Base-by-base conservation (phyloP, 2,797 vertebrate species). In the Dallia pectoralis region DNA sequence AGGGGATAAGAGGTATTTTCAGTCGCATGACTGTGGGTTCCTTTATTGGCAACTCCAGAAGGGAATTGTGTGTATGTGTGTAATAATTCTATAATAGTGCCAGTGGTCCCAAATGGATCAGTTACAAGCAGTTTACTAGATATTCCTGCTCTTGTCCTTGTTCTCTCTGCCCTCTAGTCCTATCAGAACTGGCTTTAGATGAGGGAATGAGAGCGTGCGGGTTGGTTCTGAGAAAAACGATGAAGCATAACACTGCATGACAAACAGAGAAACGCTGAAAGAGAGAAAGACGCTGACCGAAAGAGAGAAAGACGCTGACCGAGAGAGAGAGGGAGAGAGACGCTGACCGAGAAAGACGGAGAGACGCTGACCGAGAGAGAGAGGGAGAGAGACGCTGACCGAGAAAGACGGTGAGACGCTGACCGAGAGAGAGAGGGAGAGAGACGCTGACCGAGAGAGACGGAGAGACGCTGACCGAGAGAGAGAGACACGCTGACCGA, bases 1-100 rank as follows among this genome's bases (percentile, higher is more conserved):
- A 48, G 22, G 74, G 75, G 27, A 14, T n/a, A 81, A 74, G 74
- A 83, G 77, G 81, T 79, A 87, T 87, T 70, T 59, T 79, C 4
- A 70, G 80, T 86, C 83, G 82, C 78, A 83, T 84, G 87, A 83
- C 77, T 47, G 47, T 72, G 74, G 59, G 22, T 53, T 69, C 67
- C 74, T 63, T 79, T 74, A 72, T 74, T 86, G 76, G 82, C 75
- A 85, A 32, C 74, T 74, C 79, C 70, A 69, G 71, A 74, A 70
- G 79, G 77, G 82, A 81, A 77, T 53, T 49, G 6, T 47, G 73
- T 44, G n/a, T 69, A 8, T 56, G 67, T 70, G 65, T 63, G 53
- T 59, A 56, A 56, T 56, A 25, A 56, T 14, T 56, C 8, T 56
- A 11, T 22, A 25, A 56, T 11, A 59, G 12, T 59, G 22, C n/a